phyloP scores from a whole-genome alignment of 2,113 vertebrate genomes.

The Spilogale gracilis region DNA sequence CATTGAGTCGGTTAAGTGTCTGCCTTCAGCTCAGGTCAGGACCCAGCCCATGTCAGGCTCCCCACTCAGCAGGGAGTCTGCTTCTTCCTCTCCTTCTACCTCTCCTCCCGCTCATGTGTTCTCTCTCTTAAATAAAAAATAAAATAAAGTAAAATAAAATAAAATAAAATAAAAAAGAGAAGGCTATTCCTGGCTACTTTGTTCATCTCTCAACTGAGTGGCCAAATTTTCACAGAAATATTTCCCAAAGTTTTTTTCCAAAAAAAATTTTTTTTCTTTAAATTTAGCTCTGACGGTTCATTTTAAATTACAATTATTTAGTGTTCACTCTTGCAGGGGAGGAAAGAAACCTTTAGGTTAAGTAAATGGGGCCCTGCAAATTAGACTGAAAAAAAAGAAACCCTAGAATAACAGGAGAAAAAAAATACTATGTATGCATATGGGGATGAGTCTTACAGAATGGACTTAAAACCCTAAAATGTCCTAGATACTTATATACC shows the following conservation, averaged over 20 bases:
- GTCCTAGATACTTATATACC: background rate
- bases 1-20: background rate
- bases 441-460: background rate
- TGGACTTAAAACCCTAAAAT: background rate
- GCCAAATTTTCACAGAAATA: slow-evolving; percentile 5
- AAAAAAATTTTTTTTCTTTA: background rate
- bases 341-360: background rate
- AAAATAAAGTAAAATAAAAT: too few species aligned
- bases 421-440: background rate
- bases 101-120: too few species aligned
- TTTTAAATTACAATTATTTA: background rate
- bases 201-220: background rate
- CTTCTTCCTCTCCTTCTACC: too few species aligned
- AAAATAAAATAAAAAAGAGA: too few species aligned
- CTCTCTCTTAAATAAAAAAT: too few species aligned
- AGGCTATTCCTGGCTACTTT: background rate
- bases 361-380: background rate
- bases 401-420: too few species aligned
- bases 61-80: too few species aligned
- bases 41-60: too few species aligned
- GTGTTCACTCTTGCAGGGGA: background rate
- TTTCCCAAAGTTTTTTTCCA: background rate
- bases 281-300: background rate
- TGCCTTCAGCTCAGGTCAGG: too few species aligned
- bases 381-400: background rate